phyloP scores from a whole-genome alignment of 2,888 invertebrate genomes.

The Drosophila lacicola region DNA sequence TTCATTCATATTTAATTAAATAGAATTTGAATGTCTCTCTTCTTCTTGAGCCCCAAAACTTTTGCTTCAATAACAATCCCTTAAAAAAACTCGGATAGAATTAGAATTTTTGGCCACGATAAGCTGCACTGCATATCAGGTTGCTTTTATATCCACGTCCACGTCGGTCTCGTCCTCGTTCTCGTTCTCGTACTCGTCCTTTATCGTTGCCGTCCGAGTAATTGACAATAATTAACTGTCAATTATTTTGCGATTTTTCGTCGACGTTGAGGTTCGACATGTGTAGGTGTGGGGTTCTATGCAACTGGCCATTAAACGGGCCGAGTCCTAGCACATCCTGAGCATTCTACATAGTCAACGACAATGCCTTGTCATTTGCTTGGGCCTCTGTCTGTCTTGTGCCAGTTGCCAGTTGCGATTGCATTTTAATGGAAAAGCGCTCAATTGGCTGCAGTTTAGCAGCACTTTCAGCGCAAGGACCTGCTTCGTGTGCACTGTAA shows the following conservation, averaged over 20 bases:
- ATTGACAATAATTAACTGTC: constrained; percentile 83
- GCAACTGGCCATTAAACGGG: constrained; percentile 1
- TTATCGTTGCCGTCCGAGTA: constrained; percentile 59
- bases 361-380: constrained; percentile 58
- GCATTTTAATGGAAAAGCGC: constrained; percentile 70
- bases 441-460: constrained; percentile 68
- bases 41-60: no score
- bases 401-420: constrained; percentile 38
- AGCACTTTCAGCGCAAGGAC: constrained; percentile 56
- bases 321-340: constrained; percentile 33
- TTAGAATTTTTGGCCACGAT: background rate
- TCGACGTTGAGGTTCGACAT: constrained; percentile 35
- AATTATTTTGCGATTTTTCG: constrained; percentile 80
- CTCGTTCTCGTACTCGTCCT: constrained; percentile 1
- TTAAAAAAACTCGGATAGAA: background rate
- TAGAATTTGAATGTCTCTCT: no score
- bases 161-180: constrained; percentile 8
- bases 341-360: constrained; percentile 32
- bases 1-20: no score
- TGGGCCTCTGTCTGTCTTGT: constrained; percentile 21
- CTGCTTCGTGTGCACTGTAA: constrained; percentile 47
- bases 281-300: constrained; percentile 12
- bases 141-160: constrained; percentile 19
- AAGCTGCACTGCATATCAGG: constrained; percentile 25
- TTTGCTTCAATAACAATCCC: background rate